phyloP scores from a whole-genome alignment of 2,888 invertebrate species.

The Sphaerophoria rueppellii region DNA sequence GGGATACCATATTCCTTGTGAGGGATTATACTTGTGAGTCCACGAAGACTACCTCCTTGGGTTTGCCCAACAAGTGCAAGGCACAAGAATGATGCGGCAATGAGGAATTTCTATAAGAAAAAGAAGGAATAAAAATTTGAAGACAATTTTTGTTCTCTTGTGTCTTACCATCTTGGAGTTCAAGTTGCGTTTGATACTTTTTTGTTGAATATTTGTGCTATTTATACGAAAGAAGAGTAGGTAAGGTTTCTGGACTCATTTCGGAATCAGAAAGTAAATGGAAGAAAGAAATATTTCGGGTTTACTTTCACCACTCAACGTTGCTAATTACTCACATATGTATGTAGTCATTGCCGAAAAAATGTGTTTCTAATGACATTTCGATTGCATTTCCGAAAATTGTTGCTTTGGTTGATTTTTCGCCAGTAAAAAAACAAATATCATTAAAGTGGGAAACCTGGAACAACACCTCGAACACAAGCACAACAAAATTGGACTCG shows the following conservation, averaged over 20 bases:
- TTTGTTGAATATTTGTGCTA: slow-evolving; percentile 10
- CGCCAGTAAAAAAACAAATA: background rate
- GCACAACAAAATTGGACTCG: too few relatives aligned
- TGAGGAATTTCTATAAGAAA: slow-evolving; percentile 66
- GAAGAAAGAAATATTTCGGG: background rate
- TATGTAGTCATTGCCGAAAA: background rate
- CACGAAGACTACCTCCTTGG: slow-evolving; percentile 70
- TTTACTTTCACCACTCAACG: background rate
- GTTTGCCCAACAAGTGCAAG: slow-evolving; percentile 61
- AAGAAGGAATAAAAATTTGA: background rate
- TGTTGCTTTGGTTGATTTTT: background rate
- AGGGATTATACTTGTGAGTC: slow-evolving; percentile 40
- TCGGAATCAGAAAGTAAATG: background rate
- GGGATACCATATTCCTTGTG: slow-evolving; percentile 56
- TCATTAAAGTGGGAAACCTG: too few relatives aligned
- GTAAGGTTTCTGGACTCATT: background rate
- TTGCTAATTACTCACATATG: background rate
- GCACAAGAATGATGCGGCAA: slow-evolving; percentile 62
- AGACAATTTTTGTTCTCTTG: background rate
- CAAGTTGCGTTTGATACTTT: slow-evolving; percentile 49
- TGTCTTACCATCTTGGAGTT: slow-evolving; percentile 67
- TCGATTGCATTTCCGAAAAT: slow-evolving; percentile 12
- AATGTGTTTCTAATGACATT: slow-evolving; percentile 8
- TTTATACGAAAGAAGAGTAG: slow-evolving; percentile 48
- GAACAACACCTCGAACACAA: too few relatives aligned